Conservation (phyloP, 2,888 invertebrate species). For the Catocala nupta region DNA sequence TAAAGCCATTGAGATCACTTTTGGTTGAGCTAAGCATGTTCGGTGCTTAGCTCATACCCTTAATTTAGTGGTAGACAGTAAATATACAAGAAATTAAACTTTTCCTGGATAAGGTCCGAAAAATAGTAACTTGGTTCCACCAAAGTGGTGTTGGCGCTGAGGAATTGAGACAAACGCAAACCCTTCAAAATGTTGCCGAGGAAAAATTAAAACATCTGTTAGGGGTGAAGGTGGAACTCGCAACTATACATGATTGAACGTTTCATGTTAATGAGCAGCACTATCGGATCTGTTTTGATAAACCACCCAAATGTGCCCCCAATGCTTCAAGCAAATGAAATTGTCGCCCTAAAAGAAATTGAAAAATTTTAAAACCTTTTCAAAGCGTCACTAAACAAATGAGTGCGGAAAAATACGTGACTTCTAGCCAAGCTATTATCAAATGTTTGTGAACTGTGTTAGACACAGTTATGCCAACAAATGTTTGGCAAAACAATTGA, state of each 20-base stretch:
- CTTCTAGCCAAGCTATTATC: slow-evolving; percentile 23
- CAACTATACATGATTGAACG: slow-evolving; percentile 35
- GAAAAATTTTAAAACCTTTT: too few relatives aligned
- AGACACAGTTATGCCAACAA: slow-evolving; percentile 24
- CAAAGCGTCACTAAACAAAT: slow-evolving; percentile 33
- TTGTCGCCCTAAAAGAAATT: too few relatives aligned
- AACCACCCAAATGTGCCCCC: slow-evolving; percentile 29
- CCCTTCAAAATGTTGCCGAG: slow-evolving; percentile 28
- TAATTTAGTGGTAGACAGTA: slow-evolving; percentile 8
- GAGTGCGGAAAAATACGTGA: slow-evolving; percentile 30
- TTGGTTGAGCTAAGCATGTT: slow-evolving; percentile 46
- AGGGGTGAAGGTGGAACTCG: slow-evolving; percentile 39
- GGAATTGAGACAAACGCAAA: slow-evolving; percentile 44
- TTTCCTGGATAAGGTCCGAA: slow-evolving; percentile 43
- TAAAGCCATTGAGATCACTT: slow-evolving; percentile 41
- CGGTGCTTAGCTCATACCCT: slow-evolving; percentile 11
- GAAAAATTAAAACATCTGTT: slow-evolving; percentile 42
- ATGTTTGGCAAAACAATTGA: slow-evolving; percentile 31
- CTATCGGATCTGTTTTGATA: slow-evolving; percentile 43
- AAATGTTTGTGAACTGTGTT: slow-evolving; percentile 25
- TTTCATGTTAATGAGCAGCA: slow-evolving; percentile 32
- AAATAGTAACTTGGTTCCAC: slow-evolving; percentile 48
- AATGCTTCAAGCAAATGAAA: slow-evolving; percentile 51
- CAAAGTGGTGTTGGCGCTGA: slow-evolving; percentile 46
- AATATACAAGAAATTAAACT: slow-evolving; percentile 26